These are phyloP conservation scores for Grus americana DNA, from an alignment of 2,113 vertebrate species.

Conservation along the genomic window DNA sequence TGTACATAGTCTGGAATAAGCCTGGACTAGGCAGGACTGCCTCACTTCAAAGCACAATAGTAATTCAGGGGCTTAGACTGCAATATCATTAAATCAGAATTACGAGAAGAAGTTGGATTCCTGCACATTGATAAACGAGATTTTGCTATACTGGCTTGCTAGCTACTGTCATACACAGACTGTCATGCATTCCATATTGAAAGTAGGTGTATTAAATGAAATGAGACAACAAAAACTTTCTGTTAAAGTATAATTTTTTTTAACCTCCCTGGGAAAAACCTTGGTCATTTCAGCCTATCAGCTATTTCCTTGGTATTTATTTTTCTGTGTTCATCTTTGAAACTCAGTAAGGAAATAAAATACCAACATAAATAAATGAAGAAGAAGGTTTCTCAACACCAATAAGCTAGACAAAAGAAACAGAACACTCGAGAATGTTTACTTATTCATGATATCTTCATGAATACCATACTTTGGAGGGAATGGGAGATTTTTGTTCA, in stretches of 20 bases:
- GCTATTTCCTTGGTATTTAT: slow-evolving; percentile 42
- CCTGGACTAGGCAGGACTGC: not conserved
- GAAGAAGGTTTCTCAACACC: slow-evolving; percentile 68
- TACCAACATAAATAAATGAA: slow-evolving; percentile 80
- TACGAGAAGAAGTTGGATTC: not conserved
- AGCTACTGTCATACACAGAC: not conserved
- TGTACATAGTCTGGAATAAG: not conserved
- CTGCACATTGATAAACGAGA: not conserved
- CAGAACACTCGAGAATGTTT: slow-evolving; percentile 68
- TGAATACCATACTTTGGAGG: slow-evolving; percentile 45
- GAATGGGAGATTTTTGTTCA: slow-evolving; percentile 36
- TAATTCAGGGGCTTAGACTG: not conserved
- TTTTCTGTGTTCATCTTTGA: slow-evolving; percentile 67
- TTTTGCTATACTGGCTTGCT: not conserved
- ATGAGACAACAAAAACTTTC: not conserved
- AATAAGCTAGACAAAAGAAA: slow-evolving; percentile 76
- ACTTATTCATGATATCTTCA: slow-evolving; percentile 76
- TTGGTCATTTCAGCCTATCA: slow-evolving; percentile 14
- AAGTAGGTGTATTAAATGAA: not conserved
- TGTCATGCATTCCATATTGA: not conserved
- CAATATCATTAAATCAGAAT: not conserved
- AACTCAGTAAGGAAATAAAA: slow-evolving; percentile 76
- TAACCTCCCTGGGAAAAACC: not conserved
- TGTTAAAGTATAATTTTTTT: not conserved
- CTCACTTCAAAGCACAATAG: not conserved